Base-by-base conservation (phyloP, 1,140 invertebrate genomes). In the Drosophila tristis region DNA sequence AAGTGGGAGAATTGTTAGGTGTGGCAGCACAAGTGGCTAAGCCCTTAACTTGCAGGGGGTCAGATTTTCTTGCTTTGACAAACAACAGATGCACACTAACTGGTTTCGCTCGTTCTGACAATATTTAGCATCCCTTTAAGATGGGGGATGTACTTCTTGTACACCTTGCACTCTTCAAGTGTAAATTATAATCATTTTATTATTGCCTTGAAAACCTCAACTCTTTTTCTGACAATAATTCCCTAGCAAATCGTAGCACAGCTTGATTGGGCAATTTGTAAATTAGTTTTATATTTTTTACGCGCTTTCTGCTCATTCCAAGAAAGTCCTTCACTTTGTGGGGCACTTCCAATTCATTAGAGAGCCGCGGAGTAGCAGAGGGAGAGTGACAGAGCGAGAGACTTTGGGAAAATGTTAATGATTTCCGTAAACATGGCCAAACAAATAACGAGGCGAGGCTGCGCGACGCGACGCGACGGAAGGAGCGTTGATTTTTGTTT, bases 391-490 rank as follows among this genome's bases (percentile, higher is more conserved):
- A 29, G 26, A 29, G 26, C 51, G 26, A 20, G 16, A 42, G 55
- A 23, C 16, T 54, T 29, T 29, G 43, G 35, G 64, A 55, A 62
- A 78, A 71, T 71, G 64, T 61, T 77, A 80, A 86, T 87, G 59
- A 71, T 86, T 81, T 81, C 68, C 81, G 66, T 66, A 68, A 86
- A 74, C 71, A 85, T 77, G 59, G 48, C 29, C 55, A 78, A 71
- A 63, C 64, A 78, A 87, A 75, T 71, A 78, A 87, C 50, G 58
- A 78, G 62, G 50, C 58, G 72, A 20, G 20, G 20, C 20, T 1
- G 20, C 2, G 20, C 16, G 16, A 16, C 1, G 20, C 50, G 58
- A 78, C 59, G 50, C 58, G 65, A 75, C 72, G 51, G 66, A 75
- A 71, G 72, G 63, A 43, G 66, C 48, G 44, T 68, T 76, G 80